Base-by-base conservation (phyloP, 2,113 vertebrate species). In the Tragulus kanchil region DNA sequence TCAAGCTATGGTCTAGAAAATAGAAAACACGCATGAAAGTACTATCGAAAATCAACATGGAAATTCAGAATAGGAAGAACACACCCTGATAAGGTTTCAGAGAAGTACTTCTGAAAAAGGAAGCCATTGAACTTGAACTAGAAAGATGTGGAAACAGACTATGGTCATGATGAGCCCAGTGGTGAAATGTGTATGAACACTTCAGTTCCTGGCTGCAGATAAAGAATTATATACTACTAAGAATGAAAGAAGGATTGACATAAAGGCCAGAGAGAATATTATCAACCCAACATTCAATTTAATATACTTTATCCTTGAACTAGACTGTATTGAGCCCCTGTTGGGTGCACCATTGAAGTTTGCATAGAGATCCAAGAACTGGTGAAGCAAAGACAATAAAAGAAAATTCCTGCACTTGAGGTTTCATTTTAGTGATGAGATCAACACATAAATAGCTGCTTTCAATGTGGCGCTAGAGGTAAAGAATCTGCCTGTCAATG, bases 31-130 rank as follows among this genome's bases (percentile, higher is more conserved):
- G 8, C 13, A 25, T 54, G 25, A 52, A 82, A 61, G 1, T 42
- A 36, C 26, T 25, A 36, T 17, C 54, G 13, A 82, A 78, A 93
- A 50, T 77, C 42, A 48, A 31, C 23, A 61, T 64, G 10, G 11
- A 96, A 92, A 81, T 90, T 96, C 62, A 95, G 21, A 97, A 16
- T 5, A 92, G 8, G 28, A 83, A 79, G 6, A 69, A 45, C 14
- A 50, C 3, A 31, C 7, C 17, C 13, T 69, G 21, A 26, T 26
- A 25, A 19, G 6, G 2, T 67, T 75, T 96, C 28, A n/a, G 17
- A 71, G 48, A 90, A 71, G 3, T 79, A 67, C 2, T 87, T 94
- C 21, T 77, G 13, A 67, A 45, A 73, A 84, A 82, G 42, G 12
- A 64, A 11, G 21, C 2, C 36, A 69, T 45, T 69, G 58, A 67